Conservation (phyloP, 2,113 vertebrate genomes). For the Ceyx margarethae region DNA sequence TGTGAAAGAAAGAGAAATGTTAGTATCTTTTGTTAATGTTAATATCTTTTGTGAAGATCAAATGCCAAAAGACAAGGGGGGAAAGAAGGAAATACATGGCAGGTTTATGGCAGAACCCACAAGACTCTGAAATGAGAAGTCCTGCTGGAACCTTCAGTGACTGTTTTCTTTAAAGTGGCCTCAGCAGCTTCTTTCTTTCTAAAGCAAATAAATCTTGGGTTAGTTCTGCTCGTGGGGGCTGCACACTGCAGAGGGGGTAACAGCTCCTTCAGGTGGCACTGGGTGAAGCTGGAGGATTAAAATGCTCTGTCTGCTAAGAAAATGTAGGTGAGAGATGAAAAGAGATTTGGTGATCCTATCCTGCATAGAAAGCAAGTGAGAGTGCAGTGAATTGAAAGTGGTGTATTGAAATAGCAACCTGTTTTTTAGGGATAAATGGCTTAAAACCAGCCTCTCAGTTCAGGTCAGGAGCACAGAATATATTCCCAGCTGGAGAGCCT, state of each 20-base stretch:
- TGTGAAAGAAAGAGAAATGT: neutral
- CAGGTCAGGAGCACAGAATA: neutral
- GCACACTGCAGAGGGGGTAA: neutral
- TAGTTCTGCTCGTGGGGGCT: neutral
- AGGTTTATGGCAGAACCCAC: neutral
- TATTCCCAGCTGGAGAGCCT: neutral
- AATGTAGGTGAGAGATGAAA: neutral
- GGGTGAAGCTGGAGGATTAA: slow-evolving; percentile 3
- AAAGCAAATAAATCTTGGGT: slow-evolving; percentile 33
- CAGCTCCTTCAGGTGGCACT: neutral
- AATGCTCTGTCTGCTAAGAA: neutral
- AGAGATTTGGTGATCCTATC: neutral
- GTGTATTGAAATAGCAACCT: neutral
- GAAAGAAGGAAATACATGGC: neutral
- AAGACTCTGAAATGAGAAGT: neutral
- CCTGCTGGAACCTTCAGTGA: neutral
- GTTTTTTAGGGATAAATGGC: neutral
- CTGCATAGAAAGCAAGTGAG: neutral
- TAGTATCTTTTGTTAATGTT: neutral
- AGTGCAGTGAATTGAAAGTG: neutral
- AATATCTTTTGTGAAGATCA: neutral
- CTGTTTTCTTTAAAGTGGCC: slow-evolving; percentile 21
- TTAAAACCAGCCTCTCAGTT: neutral
- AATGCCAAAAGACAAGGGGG: neutral
- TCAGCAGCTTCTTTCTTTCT: slow-evolving; percentile 1